Evolutionary conservation across 2,113 vertebrate genomes (phyloP), one percentile per base, ranked within the genome.

Genomic region (Dendrocopos noguchii): DNA sequence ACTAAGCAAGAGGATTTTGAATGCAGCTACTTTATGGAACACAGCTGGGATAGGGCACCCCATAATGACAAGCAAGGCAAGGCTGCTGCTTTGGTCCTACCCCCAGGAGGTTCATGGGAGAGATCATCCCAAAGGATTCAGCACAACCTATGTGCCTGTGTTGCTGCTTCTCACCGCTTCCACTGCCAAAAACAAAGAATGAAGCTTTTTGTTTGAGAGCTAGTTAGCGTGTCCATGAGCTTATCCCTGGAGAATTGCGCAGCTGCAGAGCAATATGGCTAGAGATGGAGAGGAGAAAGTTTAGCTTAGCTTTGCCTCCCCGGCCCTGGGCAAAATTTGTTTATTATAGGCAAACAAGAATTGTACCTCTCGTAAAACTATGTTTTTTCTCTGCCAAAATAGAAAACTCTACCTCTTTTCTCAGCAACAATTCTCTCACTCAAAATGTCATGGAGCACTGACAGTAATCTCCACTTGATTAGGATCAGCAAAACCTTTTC

Each of bases 171-270:
- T 87, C 70, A 39, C 20, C 74, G 53, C 76, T 93, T 87, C 70
- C 79, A 74, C 72, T 96, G 96, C 95, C 95, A 96, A 91, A 94
- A 95, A 57, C 70, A 86, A 95, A 95, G 93, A 96, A 94, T 91
- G 94, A 93, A 91, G 82, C 80, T 95, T 96, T 94, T 92, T 94
- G 80, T 94, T 90, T 90, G 66, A 50, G 70, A 67, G 61, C n/a
- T 91, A 91, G 87, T 77, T 92, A 95, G 87, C 93, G 73, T 91
- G 83, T 95, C 90, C 92, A 79, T 80, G 80, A 90, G 76, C 57
- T 96, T 94, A 91, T 91, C 94, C 91, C 85, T 59, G n/a, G 95
- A 94, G 93, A 94, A 88, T 57, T 91, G 50, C 7, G 50, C 96
- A 95, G 96, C 87, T 96, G 96, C 88, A 88, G 76, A 86, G 18